Evolutionary conservation across 2,113 vertebrate genomes (phyloP), one percentile per base, ranked within the genome.

Genomic region (Psettodes erumei): DNA sequence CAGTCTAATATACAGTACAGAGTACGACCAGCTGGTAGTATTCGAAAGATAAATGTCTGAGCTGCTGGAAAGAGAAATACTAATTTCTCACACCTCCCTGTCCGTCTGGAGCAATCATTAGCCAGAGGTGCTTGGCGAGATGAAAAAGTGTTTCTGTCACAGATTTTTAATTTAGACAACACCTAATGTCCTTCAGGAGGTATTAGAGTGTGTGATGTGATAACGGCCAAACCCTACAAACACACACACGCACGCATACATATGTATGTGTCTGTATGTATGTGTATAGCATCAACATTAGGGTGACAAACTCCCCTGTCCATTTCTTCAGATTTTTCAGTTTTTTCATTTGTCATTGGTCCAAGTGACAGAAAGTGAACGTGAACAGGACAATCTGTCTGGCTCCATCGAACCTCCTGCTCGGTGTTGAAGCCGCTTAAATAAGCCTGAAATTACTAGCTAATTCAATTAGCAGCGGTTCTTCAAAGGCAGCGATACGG

Each of bases 161-260:
- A 87, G 90, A 94, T 94, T 91, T 93, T 88, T 90, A 90, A 92
- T 92, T 94, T 88, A 93, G 87, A 93, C 90, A 89, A 90, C 87
- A 86, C 60, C 66, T 79, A 83, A 82, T 85, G 72, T 89, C 86
- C 85, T 89, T 87, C 76, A 74, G 90, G 82, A 69, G 70, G 84
- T 82, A 82, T 85, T 74, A 83, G 64, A 77, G 60, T 71, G 71
- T 38, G 50, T 51, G 60, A 59, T n/a, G 45, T 67, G 81, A 87
- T 83, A 69, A 81, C 28, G 33, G 11, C 19, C 51, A 43, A 23
- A 37, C 15, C 33, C 21, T 10, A 23, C 62, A 67, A 40, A 58
- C 58, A 63, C 28, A 45, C 55, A 62, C 63, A 35, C 63, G 10
- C 32, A 30, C 15, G 30, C 54, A 54, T 56, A 58, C 61, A 71